A percentile compares a stretch with the other conserved stretches of the same genome.
These are phyloP conservation scores for Tenthredo amoena DNA, from an alignment of 2,888 invertebrate species.

Conservation along the genomic window DNA sequence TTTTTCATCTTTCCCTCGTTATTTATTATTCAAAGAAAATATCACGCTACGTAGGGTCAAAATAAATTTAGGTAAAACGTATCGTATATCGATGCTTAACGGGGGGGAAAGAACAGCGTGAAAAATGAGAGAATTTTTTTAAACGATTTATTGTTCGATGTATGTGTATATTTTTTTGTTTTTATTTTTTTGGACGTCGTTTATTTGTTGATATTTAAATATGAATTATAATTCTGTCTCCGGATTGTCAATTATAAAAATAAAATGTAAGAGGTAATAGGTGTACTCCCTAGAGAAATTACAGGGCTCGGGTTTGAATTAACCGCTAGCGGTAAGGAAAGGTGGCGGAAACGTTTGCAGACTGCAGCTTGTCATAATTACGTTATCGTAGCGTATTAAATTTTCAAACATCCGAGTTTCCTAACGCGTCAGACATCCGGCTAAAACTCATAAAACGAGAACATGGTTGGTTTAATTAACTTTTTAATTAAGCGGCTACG, in stretches of 20 bases:
- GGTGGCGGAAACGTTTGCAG: slow-evolving; percentile 17
- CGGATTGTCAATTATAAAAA: neutral
- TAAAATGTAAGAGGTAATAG: neutral
- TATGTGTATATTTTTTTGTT: neutral
- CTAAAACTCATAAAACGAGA: slow-evolving; percentile 31
- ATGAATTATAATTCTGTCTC: neutral
- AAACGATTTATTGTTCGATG: neutral
- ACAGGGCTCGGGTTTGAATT: neutral
- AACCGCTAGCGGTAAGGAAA: neutral
- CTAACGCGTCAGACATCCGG: neutral
- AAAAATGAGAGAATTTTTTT: neutral
- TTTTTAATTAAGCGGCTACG: slow-evolving; percentile 35
- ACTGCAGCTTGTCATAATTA: slow-evolving; percentile 42
- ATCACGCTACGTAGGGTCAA: neutral
- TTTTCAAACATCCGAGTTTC: slow-evolving; percentile 40
- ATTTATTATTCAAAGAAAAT: neutral
- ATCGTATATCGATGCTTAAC: neutral
- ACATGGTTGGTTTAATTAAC: slow-evolving; percentile 39
- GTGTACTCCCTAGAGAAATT: neutral
- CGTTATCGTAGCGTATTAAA: slow-evolving; percentile 43
- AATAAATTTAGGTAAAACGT: neutral
- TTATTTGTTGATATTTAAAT: neutral
- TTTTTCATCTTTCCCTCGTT: neutral
- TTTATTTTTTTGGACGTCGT: too few species aligned
- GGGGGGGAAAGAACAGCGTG: neutral